A percentile compares a stretch with the other conserved stretches of the same genome.
Conservation (phyloP, 2,113 vertebrate species). For the Anoura caudifer region DNA sequence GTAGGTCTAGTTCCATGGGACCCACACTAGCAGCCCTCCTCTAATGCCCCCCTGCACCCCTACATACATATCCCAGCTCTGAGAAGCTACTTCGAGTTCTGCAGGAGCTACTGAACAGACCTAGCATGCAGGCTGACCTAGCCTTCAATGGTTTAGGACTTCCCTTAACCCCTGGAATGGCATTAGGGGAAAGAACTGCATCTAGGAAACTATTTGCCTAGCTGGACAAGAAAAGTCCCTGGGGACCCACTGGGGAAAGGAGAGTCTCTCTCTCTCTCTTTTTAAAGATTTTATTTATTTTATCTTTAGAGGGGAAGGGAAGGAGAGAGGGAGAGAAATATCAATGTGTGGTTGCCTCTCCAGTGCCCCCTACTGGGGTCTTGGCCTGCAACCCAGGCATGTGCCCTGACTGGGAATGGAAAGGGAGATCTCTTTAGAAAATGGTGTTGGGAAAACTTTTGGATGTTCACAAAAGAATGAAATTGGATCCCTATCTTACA, state of each 20-base stretch:
- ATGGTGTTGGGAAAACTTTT: background rate
- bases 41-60: background rate
- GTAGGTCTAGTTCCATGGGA: background rate
- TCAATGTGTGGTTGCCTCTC: too few species aligned
- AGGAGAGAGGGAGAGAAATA: too few species aligned
- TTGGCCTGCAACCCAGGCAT: too few species aligned
- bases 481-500: background rate
- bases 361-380: too few species aligned
- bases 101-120: background rate
- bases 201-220: constrained; percentile 18
- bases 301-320: too few species aligned
- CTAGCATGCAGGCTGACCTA: background rate
- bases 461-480: background rate
- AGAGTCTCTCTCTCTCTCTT: too few species aligned
- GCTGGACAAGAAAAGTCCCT: background rate
- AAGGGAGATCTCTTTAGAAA: too few species aligned
- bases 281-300: too few species aligned
- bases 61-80: background rate
- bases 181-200: background rate
- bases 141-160: background rate
- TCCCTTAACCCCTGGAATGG: background rate
- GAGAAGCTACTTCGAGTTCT: background rate
- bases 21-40: background rate
- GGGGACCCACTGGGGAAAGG: background rate
- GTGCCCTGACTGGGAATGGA: too few species aligned